Evolutionary conservation across 2,113 vertebrate species (phyloP).

Genomic region (Buteo buteo): DNA sequence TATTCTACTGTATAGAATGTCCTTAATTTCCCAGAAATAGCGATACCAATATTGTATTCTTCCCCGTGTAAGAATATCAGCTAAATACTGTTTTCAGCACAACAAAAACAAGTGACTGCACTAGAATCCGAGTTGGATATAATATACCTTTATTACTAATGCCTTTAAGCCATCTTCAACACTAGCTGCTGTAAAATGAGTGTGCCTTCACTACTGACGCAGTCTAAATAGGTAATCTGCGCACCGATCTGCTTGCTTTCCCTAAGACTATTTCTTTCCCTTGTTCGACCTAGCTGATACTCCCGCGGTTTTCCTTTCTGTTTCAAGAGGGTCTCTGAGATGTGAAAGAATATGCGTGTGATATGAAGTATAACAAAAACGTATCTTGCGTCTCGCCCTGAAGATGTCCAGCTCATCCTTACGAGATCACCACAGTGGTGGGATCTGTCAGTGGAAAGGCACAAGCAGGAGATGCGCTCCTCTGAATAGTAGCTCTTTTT

Average conservation of each 20-base stretch:
- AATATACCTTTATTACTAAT: background rate
- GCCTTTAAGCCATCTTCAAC: background rate
- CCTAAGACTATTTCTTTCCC: background rate
- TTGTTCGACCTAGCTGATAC: background rate
- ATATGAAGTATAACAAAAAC: background rate
- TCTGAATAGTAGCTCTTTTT: background rate
- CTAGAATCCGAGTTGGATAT: background rate
- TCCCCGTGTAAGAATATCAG: background rate
- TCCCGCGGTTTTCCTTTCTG: background rate
- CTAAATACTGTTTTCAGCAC: background rate
- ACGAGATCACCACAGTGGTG: accelerated
- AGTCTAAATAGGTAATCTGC: background rate
- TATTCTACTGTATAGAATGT: background rate
- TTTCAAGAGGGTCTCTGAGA: background rate
- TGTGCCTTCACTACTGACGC: background rate
- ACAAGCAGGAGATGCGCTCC: background rate
- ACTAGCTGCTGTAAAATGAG: background rate
- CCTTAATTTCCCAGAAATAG: background rate
- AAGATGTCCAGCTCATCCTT: background rate
- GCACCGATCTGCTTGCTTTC: background rate
- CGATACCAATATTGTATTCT: background rate
- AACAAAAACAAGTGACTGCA: background rate
- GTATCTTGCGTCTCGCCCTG: background rate
- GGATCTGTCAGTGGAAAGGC: background rate
- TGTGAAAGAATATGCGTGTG: background rate